Evolutionary conservation across 2,888 invertebrate genomes (phyloP), one percentile per base, ranked within the genome.

Genomic region (Troides oblongomaculatus): DNA sequence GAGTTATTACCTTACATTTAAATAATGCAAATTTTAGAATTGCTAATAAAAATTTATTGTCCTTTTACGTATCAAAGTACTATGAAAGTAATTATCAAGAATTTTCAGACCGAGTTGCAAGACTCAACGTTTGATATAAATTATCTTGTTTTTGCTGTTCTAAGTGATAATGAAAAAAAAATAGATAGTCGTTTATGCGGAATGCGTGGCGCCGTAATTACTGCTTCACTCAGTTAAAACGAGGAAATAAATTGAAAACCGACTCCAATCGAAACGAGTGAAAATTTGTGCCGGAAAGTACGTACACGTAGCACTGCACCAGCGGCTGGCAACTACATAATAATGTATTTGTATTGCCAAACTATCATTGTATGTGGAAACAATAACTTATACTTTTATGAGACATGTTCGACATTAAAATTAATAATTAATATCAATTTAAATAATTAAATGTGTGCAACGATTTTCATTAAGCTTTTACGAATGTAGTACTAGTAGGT

Each of bases 161-260:
- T 14, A 12, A 30, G 0, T 30, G 30, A 30, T 46, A 46, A n/a
- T 12, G 58, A 74, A 17, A 73, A 80, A 84, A 82, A 84, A 82
- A 84, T 80, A 78, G 80, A 79, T 79, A 74, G 80, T 76, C 81
- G 83, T 84, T 87, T 85, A 86, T 84, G 85, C 83, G 85, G 84
- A 78, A 79, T 80, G 76, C 78, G 78, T 81, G 80, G 79, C 79
- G 78, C 80, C 82, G 86, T 88, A 89, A 91, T 90, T 89, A 90
- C 87, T 84, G 82, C 86, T 83, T 86, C 88, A 88, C 83, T 87
- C 84, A 81, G 84, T 84, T 87, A 88, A 89, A 90, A 88, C 87
- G 85, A 81, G 83, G 81, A 87, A 88, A 91, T 90, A 88, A 90
- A 91, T 90, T 90, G 88, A 90, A 90, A 90, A 85, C 85, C 86